Evolutionary conservation across 2,888 invertebrate genomes (phyloP), one percentile per base, ranked within the genome.

Genomic region (Spodoptera exigua): DNA sequence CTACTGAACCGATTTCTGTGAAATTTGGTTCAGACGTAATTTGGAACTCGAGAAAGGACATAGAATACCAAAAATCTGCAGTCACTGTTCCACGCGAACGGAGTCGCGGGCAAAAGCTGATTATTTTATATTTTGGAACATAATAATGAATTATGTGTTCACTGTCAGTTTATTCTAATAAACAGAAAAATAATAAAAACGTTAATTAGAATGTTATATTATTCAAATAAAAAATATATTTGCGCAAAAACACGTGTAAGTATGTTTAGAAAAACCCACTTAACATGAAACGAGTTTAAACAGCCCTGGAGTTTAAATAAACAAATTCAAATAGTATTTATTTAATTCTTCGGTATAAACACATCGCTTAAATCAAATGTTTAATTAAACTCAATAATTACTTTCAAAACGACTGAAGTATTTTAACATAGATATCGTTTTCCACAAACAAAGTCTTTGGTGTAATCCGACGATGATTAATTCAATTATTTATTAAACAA

Each of bases 301-400:
- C 10, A 14, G 9, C 34, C 4, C 35, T 12, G 5, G 18, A 16
- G 4, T 43, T 61, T 18, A 40, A 68, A 45, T 18, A 9, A 45
- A 35, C 69, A 61, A 62, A 63, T n/a, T 27, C 35, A 2, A 16
- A 61, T 40, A 44, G 27, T 12, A 27, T 62, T 37, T 49, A 51
- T 39, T 34, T 17, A 35, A 63, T 27, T 70, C 18, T 40, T 44
- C 10, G 10, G 2, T 21, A 14, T n/a, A 39, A 63, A 63, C 21
- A 62, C 52, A 70, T 35, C 5, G 11, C 18, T 44, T 39, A 27
- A 44, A 18, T 70, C 17, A 62, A 60, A 70, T 51, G 43, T 57
- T 66, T 47, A 54, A 71, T 65, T 51, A 64, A 64, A 52, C 17
- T 34, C 18, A 40, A 65, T 71, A 64, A 70, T 70, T 63, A 55